A percentile compares a stretch with the other conserved stretches of the same genome.
Evolutionary conservation across 2,797 vertebrate genomes (phyloP).

Genomic region (Amblyopsis hoosieri): DNA sequence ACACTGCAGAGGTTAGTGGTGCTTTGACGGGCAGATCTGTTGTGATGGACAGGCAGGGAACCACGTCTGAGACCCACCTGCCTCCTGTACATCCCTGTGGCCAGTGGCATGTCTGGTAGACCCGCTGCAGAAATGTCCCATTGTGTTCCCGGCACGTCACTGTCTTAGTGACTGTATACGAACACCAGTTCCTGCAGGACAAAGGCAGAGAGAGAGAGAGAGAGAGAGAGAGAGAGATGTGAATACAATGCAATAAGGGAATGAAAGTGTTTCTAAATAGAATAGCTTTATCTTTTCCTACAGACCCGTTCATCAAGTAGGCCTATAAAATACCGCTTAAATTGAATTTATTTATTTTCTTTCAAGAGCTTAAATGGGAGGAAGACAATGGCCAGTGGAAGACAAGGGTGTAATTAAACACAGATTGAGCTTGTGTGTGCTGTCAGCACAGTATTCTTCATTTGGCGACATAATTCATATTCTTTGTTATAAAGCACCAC

Average conservation of each 20-base stretch:
- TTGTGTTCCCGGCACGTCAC: conserved; percentile 93
- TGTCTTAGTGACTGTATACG: conserved; percentile 86
- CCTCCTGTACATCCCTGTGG: conserved; percentile 87
- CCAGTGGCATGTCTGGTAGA: conserved; percentile 94
- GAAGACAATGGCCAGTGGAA: no score
- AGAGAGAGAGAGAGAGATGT: conserved; percentile 21
- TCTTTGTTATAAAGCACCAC: no score
- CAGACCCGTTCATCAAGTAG: no score
- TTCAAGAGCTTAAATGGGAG: no score
- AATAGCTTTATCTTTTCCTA: neutral
- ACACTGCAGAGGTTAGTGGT: neutral
- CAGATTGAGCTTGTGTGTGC: no score
- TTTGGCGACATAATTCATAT: no score
- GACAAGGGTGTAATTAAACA: no score
- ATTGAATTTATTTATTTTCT: no score
- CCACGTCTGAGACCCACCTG: conserved; percentile 76
- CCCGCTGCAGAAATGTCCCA: conserved; percentile 89
- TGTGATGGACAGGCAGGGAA: neutral
- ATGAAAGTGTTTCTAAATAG: neutral
- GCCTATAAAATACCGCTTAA: no score
- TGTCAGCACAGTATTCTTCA: no score
- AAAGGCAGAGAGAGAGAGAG: conserved; percentile 10
- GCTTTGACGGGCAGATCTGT: neutral
- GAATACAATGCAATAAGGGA: conserved; percentile 1
- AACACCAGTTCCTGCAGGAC: conserved; percentile 92